These are phyloP conservation scores for Argyrosomus japonicus DNA, from an alignment of 2,113 vertebrate genomes.

Conservation along the genomic window DNA sequence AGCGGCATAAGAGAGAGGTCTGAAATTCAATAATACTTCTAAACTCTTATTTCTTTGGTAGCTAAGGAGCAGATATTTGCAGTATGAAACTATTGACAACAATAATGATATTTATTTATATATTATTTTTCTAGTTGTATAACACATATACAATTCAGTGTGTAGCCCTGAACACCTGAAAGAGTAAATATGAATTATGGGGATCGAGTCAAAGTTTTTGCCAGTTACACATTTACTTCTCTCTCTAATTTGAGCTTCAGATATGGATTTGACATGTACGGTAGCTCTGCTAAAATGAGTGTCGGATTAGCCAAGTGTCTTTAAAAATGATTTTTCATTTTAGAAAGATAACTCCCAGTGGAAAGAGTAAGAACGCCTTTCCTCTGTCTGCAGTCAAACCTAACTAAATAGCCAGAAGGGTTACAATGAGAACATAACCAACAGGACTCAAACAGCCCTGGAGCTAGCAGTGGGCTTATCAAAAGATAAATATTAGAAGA, in stretches of 20 bases:
- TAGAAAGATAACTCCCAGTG: conserved; percentile 45
- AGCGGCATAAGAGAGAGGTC: background rate
- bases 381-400: conserved; percentile 62
- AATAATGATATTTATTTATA: background rate
- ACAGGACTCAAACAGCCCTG: conserved; percentile 61
- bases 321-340: conserved; percentile 28
- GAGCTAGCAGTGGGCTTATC: conserved; percentile 73
- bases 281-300: conserved; percentile 33
- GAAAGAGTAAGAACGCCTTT: conserved; percentile 46
- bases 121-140: background rate
- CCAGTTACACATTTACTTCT: too few relatives aligned
- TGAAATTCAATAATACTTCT: conserved; percentile 5
- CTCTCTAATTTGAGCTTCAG: background rate
- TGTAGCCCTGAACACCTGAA: background rate
- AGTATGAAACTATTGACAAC: background rate
- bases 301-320: conserved; percentile 34
- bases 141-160: background rate
- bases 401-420: conserved; percentile 71
- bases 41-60: conserved; percentile 7
- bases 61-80: background rate
- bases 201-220: conserved; percentile 18
- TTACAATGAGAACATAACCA: conserved; percentile 67
- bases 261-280: conserved; percentile 2
- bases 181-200: background rate
- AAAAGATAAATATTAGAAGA: conserved; percentile 75